A percentile compares a stretch with the other conserved stretches of the same genome.
Conservation (phyloP, 2,888 invertebrate genomes). For the Dorcus parallelipipedus region DNA sequence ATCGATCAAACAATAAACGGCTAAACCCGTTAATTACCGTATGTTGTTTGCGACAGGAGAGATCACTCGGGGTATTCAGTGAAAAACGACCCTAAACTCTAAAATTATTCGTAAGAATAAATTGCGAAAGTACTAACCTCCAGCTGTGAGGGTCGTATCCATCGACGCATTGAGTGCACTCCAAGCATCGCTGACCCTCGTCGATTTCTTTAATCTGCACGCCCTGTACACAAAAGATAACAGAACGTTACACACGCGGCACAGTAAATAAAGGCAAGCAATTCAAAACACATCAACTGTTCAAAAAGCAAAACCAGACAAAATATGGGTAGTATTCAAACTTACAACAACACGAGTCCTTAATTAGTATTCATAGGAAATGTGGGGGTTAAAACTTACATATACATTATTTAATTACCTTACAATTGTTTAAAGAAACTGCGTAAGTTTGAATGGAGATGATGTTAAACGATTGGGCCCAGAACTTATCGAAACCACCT, state of each 20-base stretch:
- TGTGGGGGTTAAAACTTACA: no score
- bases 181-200: conserved; percentile 80
- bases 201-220: conserved; percentile 83
- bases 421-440: no score
- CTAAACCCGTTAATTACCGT: no score
- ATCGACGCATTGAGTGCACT: conserved; percentile 73
- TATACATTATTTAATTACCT: no score
- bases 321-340: background rate
- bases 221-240: conserved; percentile 60
- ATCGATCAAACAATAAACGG: no score
- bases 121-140: conserved; percentile 65
- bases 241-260: background rate
- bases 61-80: background rate
- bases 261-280: background rate
- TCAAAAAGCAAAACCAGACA: background rate
- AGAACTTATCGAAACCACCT: no score
- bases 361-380: no score
- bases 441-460: no score
- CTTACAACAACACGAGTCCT: background rate
- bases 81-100: no score
- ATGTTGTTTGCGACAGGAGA: background rate
- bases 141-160: conserved; percentile 83
- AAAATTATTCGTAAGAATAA: no score
- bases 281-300: background rate
- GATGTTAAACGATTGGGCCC: no score